These are phyloP conservation scores for Blastobasis adustella DNA, from an alignment of 2,888 invertebrate genomes.

Conservation along the genomic window DNA sequence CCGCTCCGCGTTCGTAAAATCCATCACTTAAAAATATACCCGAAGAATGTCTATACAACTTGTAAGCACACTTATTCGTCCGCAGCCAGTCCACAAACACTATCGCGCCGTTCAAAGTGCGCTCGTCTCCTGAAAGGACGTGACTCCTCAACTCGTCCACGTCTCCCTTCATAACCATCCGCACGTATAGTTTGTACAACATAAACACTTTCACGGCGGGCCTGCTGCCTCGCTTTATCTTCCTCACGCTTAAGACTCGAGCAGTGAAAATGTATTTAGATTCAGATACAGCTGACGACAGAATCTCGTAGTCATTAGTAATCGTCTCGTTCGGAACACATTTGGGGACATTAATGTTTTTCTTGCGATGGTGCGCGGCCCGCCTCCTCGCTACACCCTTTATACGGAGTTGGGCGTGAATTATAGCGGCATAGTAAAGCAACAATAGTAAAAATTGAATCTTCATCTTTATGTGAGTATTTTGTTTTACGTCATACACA, in stretches of 20 bases:
- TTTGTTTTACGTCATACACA: slow-evolving; percentile 30
- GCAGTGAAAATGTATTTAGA: slow-evolving; percentile 71
- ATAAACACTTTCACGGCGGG: slow-evolving; percentile 58
- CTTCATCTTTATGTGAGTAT: slow-evolving; percentile 49
- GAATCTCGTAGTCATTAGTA: slow-evolving; percentile 72
- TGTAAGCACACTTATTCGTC: slow-evolving; percentile 65
- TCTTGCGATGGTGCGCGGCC: slow-evolving; percentile 56
- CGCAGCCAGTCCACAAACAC: slow-evolving; percentile 64
- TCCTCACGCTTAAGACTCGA: slow-evolving; percentile 63
- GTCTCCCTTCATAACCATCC: slow-evolving; percentile 61
- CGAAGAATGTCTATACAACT: slow-evolving; percentile 64
- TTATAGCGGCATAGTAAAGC: slow-evolving; percentile 46
- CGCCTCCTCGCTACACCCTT: slow-evolving; percentile 56
- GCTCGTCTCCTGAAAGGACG: slow-evolving; percentile 55
- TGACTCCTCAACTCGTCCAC: slow-evolving; percentile 55
- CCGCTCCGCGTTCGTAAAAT: slow-evolving; percentile 42
- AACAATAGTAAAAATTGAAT: slow-evolving; percentile 54
- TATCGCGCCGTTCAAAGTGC: slow-evolving; percentile 61
- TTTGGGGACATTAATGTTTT: slow-evolving; percentile 63
- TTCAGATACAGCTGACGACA: slow-evolving; percentile 70
- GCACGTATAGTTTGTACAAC: slow-evolving; percentile 63
- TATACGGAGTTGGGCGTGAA: slow-evolving; percentile 51
- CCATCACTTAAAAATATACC: slow-evolving; percentile 69
- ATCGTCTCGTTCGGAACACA: slow-evolving; percentile 71
- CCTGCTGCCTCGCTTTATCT: slow-evolving; percentile 58